Evolutionary conservation across 30 jellyfish, hydroid and myxozoan species (phyloP).

Genomic region (Aurelia aurita): DNA sequence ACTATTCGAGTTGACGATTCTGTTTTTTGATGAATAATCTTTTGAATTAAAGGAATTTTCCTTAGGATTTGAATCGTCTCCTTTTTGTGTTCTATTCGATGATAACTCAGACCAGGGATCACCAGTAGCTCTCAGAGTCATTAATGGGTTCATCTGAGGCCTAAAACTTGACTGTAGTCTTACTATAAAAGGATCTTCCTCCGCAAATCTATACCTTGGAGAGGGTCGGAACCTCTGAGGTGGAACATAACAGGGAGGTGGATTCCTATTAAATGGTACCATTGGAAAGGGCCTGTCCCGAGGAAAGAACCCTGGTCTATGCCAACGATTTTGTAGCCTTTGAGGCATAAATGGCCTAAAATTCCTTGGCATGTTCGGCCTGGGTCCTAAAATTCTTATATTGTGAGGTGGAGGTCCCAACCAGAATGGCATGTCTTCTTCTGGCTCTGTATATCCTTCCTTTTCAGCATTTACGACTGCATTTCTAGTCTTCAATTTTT

Average conservation of each 20-base stretch:
- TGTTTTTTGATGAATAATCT: background rate
- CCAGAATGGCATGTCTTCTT: no score
- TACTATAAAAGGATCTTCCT: background rate
- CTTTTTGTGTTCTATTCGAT: background rate
- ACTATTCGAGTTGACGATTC: no score
- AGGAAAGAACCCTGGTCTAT: background rate
- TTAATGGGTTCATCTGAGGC: background rate
- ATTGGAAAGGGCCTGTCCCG: background rate
- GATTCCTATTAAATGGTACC: background rate
- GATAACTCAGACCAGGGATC: background rate
- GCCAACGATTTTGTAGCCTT: background rate
- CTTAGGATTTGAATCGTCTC: background rate
- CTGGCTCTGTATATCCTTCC: background rate
- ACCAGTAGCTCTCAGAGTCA: background rate
- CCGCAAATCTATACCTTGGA: background rate
- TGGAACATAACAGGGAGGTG: background rate
- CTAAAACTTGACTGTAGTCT: background rate
- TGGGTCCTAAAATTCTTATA: no score
- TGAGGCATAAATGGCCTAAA: no score
- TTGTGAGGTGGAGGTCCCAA: no score
- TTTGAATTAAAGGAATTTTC: background rate
- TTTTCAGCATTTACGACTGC: constrained; percentile 8
- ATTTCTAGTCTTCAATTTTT: constrained; percentile 46
- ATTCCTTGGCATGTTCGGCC: no score
- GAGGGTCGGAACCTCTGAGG: background rate